A percentile compares a stretch with the other conserved stretches of the same genome.
Evolutionary conservation across 1,140 invertebrate species (phyloP).

Genomic region (Daktulosphaira vitifoliae): DNA sequence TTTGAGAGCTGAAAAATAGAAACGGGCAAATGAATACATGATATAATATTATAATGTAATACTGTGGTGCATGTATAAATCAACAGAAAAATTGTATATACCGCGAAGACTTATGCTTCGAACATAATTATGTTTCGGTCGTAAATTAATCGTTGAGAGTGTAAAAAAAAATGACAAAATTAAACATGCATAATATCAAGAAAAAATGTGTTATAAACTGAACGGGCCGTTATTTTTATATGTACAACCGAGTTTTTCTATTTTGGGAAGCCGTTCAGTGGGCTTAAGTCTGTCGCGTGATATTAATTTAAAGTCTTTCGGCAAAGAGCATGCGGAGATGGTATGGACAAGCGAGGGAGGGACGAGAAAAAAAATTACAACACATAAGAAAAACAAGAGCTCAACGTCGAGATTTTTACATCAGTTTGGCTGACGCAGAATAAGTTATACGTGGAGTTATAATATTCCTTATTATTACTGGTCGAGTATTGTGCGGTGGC

Average conservation of each 20-base stretch:
- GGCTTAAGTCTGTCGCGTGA: slow-evolving; percentile 27
- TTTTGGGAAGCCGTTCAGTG: slow-evolving; percentile 19
- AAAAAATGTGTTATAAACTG: too few species aligned
- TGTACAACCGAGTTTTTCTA: slow-evolving; percentile 31
- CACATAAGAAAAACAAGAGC: too few species aligned
- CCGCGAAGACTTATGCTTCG: too few species aligned
- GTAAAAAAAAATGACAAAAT: too few species aligned
- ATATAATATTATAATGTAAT: too few species aligned
- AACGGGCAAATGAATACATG: slow-evolving; percentile 30
- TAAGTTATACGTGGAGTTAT: slow-evolving; percentile 5
- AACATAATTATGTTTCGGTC: too few species aligned
- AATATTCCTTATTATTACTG: too few species aligned
- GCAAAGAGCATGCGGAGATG: slow-evolving; percentile 1
- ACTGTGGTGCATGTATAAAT: too few species aligned
- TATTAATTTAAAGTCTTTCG: slow-evolving; percentile 26
- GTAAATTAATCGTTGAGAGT: too few species aligned
- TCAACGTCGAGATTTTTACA: slow-evolving; percentile 30
- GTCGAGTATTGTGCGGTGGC: not conserved
- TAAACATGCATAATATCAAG: too few species aligned
- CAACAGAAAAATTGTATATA: too few species aligned
- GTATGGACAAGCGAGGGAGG: slow-evolving; percentile 3
- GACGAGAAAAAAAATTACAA: slow-evolving; percentile 23
- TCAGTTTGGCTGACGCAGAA: not conserved
- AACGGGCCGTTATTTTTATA: slow-evolving; percentile 15
- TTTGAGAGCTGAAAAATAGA: slow-evolving; percentile 78